These are phyloP conservation scores for Lucifuga dentata DNA, from an alignment of 2,113 vertebrate species.

Conservation along the genomic window DNA sequence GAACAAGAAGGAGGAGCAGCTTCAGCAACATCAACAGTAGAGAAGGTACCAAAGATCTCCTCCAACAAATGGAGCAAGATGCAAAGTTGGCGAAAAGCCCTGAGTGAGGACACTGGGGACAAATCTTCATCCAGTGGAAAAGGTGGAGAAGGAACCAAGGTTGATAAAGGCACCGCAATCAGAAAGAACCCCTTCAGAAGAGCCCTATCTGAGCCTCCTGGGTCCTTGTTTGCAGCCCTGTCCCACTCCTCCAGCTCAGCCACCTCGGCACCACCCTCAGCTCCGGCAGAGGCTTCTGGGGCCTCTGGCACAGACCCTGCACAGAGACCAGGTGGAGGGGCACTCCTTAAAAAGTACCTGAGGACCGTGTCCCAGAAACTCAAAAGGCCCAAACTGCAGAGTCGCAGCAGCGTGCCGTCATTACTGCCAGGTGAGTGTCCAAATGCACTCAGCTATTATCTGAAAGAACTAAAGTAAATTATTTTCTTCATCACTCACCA, in stretches of 20 bases:
- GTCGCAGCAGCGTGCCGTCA: constrained; percentile 53
- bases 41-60: constrained; percentile 72
- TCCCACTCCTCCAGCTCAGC: constrained; percentile 34
- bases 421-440: constrained; percentile 51
- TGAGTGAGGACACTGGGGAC: constrained; percentile 79
- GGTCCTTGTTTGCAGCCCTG: constrained; percentile 65
- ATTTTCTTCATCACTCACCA: too few species aligned
- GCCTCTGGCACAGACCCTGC: constrained; percentile 63
- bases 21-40: constrained; percentile 43
- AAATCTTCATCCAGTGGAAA: constrained; percentile 24
- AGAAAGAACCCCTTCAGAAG: constrained; percentile 88
- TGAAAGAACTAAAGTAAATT: too few species aligned
- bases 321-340: constrained; percentile 72
- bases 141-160: constrained; percentile 43
- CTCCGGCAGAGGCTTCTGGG: constrained; percentile 48
- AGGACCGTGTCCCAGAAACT: constrained; percentile 83
- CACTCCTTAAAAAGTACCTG: constrained; percentile 84
- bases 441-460: background rate
- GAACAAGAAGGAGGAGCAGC: constrained; percentile 36
- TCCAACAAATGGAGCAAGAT: constrained; percentile 83
- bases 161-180: constrained; percentile 29
- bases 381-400: constrained; percentile 75
- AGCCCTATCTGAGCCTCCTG: constrained; percentile 85
- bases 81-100: constrained; percentile 86
- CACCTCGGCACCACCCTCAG: constrained; percentile 31